phyloP scores from a whole-genome alignment of 2,797 vertebrate genomes.

The Enteromius trimaculatus region DNA sequence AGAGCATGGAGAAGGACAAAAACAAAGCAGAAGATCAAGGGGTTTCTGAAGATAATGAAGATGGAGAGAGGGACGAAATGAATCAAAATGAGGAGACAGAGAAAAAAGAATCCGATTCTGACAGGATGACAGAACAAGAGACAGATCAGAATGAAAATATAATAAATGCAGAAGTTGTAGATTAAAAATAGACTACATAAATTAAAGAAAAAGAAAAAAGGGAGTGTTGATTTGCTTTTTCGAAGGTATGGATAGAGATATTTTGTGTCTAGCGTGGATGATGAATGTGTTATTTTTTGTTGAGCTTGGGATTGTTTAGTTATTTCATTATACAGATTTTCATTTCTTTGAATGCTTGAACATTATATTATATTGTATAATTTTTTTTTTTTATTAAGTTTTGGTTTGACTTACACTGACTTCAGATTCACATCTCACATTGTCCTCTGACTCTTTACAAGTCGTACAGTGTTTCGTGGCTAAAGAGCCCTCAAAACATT shows the following conservation, averaged over 20 bases:
- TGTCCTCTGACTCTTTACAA: background rate
- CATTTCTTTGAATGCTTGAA: background rate
- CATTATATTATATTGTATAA: background rate
- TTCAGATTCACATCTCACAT: background rate
- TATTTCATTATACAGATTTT: background rate
- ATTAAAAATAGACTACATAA: constrained; percentile 27
- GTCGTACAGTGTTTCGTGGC: background rate
- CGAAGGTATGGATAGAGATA: background rate
- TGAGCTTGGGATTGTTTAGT: background rate
- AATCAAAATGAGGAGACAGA: constrained; percentile 46
- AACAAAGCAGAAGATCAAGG: constrained; percentile 36
- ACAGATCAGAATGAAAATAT: constrained; percentile 44
- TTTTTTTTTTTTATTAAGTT: background rate
- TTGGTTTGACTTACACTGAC: background rate
- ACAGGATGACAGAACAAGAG: constrained; percentile 16
- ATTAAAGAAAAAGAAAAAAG: constrained; percentile 40
- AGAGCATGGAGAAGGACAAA: constrained; percentile 64
- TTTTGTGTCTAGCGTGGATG: background rate
- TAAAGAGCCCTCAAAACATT: background rate
- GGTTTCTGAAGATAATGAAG: background rate
- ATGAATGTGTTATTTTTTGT: background rate
- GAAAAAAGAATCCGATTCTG: constrained; percentile 56
- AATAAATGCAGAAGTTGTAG: constrained; percentile 23
- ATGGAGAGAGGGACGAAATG: constrained; percentile 45
- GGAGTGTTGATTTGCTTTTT: constrained; percentile 1